Evolutionary conservation across 2,113 vertebrate genomes (phyloP).

Genomic region (Indicator indicator): DNA sequence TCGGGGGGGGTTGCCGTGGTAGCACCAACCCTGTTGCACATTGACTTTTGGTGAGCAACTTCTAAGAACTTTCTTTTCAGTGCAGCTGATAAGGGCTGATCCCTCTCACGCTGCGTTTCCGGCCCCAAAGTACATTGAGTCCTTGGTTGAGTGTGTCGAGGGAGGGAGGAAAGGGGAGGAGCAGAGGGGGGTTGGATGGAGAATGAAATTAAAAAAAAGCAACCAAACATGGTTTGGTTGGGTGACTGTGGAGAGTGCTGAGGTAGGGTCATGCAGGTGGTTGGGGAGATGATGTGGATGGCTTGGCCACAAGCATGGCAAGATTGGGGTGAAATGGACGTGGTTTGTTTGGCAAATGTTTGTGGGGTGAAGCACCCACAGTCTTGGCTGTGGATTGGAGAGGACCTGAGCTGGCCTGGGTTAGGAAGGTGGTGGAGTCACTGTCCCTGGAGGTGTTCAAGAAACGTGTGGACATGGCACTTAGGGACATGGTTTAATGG

Average conservation of each 20-base stretch:
- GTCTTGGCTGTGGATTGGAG: rapidly evolving
- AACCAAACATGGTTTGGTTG: neutral
- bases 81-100: conserved; percentile 39
- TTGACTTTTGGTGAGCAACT: neutral
- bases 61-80: conserved; percentile 57
- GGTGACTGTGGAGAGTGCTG: neutral
- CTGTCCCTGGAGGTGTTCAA: too few species aligned
- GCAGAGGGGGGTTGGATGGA: neutral
- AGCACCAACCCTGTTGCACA: neutral
- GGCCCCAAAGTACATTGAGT: conserved; percentile 37
- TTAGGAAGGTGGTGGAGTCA: too few species aligned
- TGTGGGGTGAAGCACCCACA: too few species aligned
- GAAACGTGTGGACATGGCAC: too few species aligned
- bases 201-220: neutral
- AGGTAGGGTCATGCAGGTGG: neutral
- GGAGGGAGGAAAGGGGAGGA: neutral
- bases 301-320: rapidly evolving
- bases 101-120: conserved; percentile 1
- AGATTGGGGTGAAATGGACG: neutral
- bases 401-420: rapidly evolving
- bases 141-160: neutral
- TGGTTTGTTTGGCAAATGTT: neutral
- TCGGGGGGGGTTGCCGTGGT: neutral
- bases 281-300: rapidly evolving
- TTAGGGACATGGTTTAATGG: too few species aligned